These are phyloP conservation scores for Oryzias dopingdopingensis DNA, from an alignment of 2,797 vertebrate species.

Conservation along the genomic window DNA sequence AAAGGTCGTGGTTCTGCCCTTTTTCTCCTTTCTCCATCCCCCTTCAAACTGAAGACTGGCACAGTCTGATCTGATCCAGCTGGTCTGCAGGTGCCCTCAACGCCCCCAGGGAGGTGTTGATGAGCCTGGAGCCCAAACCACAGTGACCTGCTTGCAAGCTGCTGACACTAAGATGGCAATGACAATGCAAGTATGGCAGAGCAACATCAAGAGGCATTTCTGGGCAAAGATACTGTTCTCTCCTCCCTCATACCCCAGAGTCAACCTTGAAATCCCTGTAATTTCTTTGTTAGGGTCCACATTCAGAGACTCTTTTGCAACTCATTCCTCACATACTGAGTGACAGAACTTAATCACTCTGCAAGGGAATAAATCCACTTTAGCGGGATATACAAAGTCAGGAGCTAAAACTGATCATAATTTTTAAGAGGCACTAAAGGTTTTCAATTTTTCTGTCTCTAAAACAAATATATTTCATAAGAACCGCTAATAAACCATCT, in stretches of 20 bases:
- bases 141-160: constrained; percentile 23
- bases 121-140: constrained; percentile 41
- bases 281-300: constrained; percentile 20
- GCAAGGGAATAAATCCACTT: constrained; percentile 23
- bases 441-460: constrained; percentile 37
- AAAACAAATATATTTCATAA: not conserved
- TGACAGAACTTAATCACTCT: no score
- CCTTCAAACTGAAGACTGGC: constrained; percentile 30
- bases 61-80: constrained; percentile 33
- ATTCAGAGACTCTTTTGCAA: no score
- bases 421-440: constrained; percentile 11
- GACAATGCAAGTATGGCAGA: constrained; percentile 40
- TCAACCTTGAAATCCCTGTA: constrained; percentile 11
- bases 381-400: constrained; percentile 12
- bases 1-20: constrained; percentile 36
- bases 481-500: no score
- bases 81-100: constrained; percentile 35
- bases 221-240: constrained; percentile 10
- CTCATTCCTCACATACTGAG: constrained; percentile 15
- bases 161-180: constrained; percentile 62
- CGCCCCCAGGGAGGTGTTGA: constrained; percentile 56
- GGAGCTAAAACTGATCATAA: constrained; percentile 19
- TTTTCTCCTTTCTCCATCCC: constrained; percentile 43
- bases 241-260: not conserved
- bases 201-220: constrained; percentile 44